Conservation (phyloP, 2,113 vertebrate species). For the Peromyscus leucopus region DNA sequence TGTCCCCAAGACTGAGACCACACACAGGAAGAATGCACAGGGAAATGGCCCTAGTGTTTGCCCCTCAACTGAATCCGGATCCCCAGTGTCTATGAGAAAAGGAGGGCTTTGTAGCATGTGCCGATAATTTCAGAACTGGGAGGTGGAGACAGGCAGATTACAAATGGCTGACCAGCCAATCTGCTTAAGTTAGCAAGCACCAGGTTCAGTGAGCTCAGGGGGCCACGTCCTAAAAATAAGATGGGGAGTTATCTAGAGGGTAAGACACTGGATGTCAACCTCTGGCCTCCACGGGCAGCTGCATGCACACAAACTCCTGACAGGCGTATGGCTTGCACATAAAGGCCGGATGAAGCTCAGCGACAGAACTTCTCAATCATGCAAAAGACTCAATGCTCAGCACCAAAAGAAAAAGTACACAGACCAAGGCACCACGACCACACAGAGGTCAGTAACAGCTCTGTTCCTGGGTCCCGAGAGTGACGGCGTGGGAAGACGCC, state of each 20-base stretch:
- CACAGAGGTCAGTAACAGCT: neutral
- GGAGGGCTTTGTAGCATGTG: too few relatives aligned
- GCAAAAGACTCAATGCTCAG: too few relatives aligned
- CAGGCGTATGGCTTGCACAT: neutral
- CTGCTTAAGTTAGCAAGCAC: neutral
- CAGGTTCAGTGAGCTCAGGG: neutral
- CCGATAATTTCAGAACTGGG: neutral
- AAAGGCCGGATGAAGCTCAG: neutral
- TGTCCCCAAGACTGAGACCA: neutral
- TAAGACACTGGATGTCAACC: neutral
- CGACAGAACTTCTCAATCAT: neutral
- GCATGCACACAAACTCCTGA: neutral
- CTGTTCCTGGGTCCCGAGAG: neutral
- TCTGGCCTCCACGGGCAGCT: neutral
- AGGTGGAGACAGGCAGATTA: neutral
- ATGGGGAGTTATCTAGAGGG: neutral
- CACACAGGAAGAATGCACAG: too few relatives aligned
- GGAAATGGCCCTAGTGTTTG: neutral
- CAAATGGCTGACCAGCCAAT: neutral
- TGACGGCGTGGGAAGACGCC: neutral
- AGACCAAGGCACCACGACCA: fast-evolving
- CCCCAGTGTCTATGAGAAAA: neutral
- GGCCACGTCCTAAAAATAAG: neutral
- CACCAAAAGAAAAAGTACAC: neutral
- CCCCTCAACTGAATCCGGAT: neutral